Evolutionary conservation across 2,888 invertebrate species (phyloP).

Genomic region (Cylloceria caligata): DNA sequence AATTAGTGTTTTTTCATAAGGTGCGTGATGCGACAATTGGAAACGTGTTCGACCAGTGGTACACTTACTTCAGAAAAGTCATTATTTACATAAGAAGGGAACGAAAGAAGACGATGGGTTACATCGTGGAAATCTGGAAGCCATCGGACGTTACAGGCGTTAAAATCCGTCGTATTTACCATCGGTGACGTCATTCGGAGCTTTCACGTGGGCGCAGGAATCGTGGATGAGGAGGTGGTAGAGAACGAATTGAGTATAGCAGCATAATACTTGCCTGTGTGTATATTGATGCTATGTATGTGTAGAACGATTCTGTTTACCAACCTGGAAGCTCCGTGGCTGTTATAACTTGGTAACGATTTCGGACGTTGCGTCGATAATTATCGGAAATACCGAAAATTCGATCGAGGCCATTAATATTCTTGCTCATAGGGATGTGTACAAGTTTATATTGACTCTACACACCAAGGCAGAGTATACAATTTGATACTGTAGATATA

Average conservation of each 20-base stretch:
- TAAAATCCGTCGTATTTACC: neutral
- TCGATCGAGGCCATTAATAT: neutral
- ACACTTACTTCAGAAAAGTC: too few relatives aligned
- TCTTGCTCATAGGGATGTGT: neutral
- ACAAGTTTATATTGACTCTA: neutral
- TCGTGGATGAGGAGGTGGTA: slow-evolving; percentile 4
- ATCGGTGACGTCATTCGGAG: slow-evolving; percentile 60
- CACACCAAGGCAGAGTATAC: neutral
- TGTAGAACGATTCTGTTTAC: neutral
- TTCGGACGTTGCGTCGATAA: neutral
- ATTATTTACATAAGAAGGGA: neutral
- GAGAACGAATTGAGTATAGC: neutral
- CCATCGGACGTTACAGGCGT: neutral
- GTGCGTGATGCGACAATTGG: too few relatives aligned
- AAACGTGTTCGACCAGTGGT: too few relatives aligned
- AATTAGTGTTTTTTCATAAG: too few relatives aligned
- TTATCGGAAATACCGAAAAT: slow-evolving; percentile 16
- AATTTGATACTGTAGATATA: neutral
- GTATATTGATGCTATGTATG: neutral
- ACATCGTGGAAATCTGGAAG: neutral
- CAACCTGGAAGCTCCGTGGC: neutral
- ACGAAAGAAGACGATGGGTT: neutral
- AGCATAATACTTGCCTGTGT: neutral
- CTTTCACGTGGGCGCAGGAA: slow-evolving; percentile 50
- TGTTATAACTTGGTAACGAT: neutral